Base-by-base conservation (phyloP, 2,113 vertebrate genomes). In the Mixornis gularis region DNA sequence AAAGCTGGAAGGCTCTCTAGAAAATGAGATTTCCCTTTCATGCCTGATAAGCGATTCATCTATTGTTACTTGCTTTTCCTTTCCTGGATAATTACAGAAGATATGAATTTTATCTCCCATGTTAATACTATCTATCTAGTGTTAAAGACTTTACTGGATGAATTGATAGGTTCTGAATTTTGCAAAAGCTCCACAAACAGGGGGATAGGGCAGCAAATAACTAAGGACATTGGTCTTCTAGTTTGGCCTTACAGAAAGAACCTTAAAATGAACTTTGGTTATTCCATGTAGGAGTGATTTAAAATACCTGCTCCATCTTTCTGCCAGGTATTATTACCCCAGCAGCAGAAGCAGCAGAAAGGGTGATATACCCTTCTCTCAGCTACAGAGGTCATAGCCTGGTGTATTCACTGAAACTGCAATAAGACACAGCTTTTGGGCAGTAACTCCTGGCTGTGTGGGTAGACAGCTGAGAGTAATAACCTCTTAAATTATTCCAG, bases 401-500 rank as follows among this genome's bases (percentile, higher is more conserved):
- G 16, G 49, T 72, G 16, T 62, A 43, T 65, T 65, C 74, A 34
- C 46, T 64, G 81, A 85, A 91, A 65, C 29, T 62, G 71, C 52
- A 87, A 2, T 92, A 76, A 87, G 53, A 79, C 73, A 81, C 60
- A 29, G 36, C 38, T 92, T 91, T 93, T 29, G 58, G 63, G 81
- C 62, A 76, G 81, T 93, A 92, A 87, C 26, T 95, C 46, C 78
- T 79, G 81, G 20, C 41, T 79, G 62, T 87, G 78, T 91, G 78
- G 84, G 78, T 81, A 89, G 91, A 81, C 58, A 89, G 41, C 46
- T 89, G 44, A 94, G 77, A 93, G 59, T 72, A 92, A 94, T 81
- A 89, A 87, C 74, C 70, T 74, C 84, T 72, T 91, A 92, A 94
- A 94, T 92, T 89, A 87, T 81, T 76, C 63, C 52, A 72, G 32